Percentiles rank a stretch among this genome's conserved stretches.
Evolutionary conservation across 2,113 vertebrate species (phyloP).

Genomic region (Pheucticus melanocephalus): DNA sequence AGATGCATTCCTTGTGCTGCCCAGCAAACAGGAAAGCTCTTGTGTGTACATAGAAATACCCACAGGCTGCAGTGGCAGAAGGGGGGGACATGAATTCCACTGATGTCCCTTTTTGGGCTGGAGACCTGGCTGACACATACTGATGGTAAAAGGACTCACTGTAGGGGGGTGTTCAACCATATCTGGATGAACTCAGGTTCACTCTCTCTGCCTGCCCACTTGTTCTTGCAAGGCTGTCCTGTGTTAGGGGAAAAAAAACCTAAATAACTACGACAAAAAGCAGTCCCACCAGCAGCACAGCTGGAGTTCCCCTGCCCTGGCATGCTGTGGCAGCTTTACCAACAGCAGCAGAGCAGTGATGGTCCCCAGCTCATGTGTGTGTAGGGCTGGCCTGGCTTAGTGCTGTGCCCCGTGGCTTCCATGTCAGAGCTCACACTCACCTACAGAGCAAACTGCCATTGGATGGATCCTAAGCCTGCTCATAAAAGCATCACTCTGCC

Average conservation of each 20-base stretch:
- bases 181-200: not conserved
- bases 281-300: not conserved
- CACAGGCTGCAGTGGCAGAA: not conserved
- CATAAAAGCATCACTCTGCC: not conserved
- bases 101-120: not conserved
- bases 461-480: not conserved
- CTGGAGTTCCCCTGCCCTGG: not conserved
- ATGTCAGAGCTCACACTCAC: not conserved
- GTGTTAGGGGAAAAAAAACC: not conserved
- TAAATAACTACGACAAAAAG: not conserved
- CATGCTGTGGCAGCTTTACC: not conserved
- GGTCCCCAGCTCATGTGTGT: too few species aligned
- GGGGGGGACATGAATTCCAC: fast-evolving
- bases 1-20: not conserved
- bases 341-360: not conserved
- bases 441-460: not conserved
- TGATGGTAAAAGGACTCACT: not conserved
- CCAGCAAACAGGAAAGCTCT: not conserved
- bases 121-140: not conserved
- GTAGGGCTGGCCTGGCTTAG: not conserved
- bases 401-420: not conserved
- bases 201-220: too few species aligned
- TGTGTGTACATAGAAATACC: not conserved
- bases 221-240: not conserved
- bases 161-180: fast-evolving